These are phyloP conservation scores for Panagrolaimus sp. DNA, from an alignment of 1,140 invertebrate genomes.

Conservation along the genomic window DNA sequence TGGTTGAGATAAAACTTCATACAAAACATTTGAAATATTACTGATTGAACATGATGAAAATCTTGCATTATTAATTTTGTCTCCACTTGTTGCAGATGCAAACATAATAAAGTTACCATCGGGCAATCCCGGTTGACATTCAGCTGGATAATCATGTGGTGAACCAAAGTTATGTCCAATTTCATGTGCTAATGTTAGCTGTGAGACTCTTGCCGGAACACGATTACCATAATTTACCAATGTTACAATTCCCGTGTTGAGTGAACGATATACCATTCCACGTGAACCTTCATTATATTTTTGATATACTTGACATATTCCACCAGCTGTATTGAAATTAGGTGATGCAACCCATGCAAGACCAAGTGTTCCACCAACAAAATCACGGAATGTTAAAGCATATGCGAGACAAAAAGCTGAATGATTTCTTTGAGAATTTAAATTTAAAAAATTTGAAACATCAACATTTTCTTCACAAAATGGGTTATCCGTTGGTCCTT, in stretches of 20 bases:
- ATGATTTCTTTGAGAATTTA: constrained; percentile 91
- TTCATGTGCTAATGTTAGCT: constrained; percentile 94
- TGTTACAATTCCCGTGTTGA: constrained; percentile 98
- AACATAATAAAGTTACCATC: constrained; percentile 98
- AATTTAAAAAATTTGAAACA: constrained; percentile 95
- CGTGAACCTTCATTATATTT: constrained; percentile 88
- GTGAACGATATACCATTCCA: constrained; percentile 82
- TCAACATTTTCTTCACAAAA: constrained; percentile 97
- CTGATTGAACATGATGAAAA: constrained; percentile 85
- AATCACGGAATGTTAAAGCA: constrained; percentile 96
- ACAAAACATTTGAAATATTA: constrained; percentile 87
- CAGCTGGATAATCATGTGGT: constrained; percentile 88
- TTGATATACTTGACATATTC: constrained; percentile 96
- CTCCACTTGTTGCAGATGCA: constrained; percentile 85
- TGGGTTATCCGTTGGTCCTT: constrained; percentile 65
- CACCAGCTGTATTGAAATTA: constrained; percentile 74
- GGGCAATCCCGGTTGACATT: constrained; percentile 80
- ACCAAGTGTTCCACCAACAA: constrained; percentile 88
- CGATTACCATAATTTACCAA: constrained; percentile 96
- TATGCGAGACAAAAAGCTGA: constrained; percentile 97
- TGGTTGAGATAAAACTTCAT: constrained; percentile 62
- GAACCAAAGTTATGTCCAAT: constrained; percentile 99
- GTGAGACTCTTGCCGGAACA: constrained; percentile 93
- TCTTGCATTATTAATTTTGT: constrained; percentile 85
- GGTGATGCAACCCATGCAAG: constrained; percentile 96